Conservation (phyloP, 2,888 invertebrate species). For the Lottia scabra region DNA sequence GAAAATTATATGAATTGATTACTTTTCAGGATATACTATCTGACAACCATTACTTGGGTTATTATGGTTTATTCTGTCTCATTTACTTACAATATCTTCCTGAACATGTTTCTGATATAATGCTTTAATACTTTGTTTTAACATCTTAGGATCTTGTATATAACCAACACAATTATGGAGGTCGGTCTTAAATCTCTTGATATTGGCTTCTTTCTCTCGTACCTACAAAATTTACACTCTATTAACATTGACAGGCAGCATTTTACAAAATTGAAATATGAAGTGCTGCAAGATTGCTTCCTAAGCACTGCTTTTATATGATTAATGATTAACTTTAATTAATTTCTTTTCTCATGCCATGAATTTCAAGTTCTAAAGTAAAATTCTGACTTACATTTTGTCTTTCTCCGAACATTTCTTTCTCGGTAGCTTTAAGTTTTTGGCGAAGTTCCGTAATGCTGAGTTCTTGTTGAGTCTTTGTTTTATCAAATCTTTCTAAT, state of each 20-base stretch:
- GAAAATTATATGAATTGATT: too few species aligned
- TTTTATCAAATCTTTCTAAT: slow-evolving; percentile 82
- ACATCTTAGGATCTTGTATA: slow-evolving; percentile 80
- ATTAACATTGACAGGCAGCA: too few species aligned
- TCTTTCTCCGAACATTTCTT: slow-evolving; percentile 78
- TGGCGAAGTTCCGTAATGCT: slow-evolving; percentile 83
- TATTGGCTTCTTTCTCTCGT: slow-evolving; percentile 69
- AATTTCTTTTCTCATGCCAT: too few species aligned
- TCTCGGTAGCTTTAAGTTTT: slow-evolving; percentile 80
- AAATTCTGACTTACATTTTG: slow-evolving; percentile 55
- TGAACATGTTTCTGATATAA: slow-evolving; percentile 70
- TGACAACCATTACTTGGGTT: too few species aligned
- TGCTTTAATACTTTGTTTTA: slow-evolving; percentile 73
- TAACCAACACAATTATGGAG: slow-evolving; percentile 83
- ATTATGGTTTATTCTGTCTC: too few species aligned
- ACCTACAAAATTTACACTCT: slow-evolving; percentile 53
- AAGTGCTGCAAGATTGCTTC: neutral
- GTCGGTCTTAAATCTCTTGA: slow-evolving; percentile 84
- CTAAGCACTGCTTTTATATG: too few species aligned
- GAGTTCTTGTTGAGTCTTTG: slow-evolving; percentile 79
- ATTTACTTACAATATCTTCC: slow-evolving; percentile 68
- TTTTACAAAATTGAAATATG: neutral
- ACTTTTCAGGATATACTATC: too few species aligned
- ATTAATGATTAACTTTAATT: too few species aligned
- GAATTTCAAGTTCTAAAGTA: neutral